Percentiles rank a stretch among this genome's conserved stretches.
Conservation (phyloP, 2,113 vertebrate genomes). For the Sigmodon hispidus region DNA sequence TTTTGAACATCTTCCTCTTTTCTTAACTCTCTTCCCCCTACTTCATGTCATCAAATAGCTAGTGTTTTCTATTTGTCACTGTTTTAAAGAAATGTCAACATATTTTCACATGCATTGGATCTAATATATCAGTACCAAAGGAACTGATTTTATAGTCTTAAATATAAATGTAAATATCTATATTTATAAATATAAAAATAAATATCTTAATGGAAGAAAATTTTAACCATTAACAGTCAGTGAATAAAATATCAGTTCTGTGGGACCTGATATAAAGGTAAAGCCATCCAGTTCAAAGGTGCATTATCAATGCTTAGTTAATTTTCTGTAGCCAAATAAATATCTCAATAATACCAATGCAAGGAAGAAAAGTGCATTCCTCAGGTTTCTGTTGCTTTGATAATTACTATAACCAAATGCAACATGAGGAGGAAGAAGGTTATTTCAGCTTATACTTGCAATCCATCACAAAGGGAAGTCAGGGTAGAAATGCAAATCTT, state of each 20-base stretch:
- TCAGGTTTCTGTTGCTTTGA: not conserved
- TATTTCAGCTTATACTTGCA: not conserved
- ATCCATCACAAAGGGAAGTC: not conserved
- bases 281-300: not conserved
- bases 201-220: slow-evolving; percentile 8
- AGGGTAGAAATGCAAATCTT: too few species aligned
- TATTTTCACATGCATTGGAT: slow-evolving; percentile 33
- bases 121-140: not conserved
- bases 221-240: not conserved
- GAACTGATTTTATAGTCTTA: not conserved
- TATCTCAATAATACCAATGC: not conserved
- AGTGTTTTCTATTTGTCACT: not conserved
- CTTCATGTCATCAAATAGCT: not conserved
- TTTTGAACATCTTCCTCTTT: not conserved
- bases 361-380: not conserved
- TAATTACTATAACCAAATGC: not conserved
- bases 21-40: not conserved
- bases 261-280: not conserved
- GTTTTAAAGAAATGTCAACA: not conserved
- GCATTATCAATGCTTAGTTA: not conserved
- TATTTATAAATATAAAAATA: too few species aligned
- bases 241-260: not conserved
- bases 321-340: not conserved
- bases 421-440: not conserved
- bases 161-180: not conserved